Evolutionary conservation across 2,113 vertebrate genomes (phyloP).

Genomic region (Oncorhynchus clarkii): DNA sequence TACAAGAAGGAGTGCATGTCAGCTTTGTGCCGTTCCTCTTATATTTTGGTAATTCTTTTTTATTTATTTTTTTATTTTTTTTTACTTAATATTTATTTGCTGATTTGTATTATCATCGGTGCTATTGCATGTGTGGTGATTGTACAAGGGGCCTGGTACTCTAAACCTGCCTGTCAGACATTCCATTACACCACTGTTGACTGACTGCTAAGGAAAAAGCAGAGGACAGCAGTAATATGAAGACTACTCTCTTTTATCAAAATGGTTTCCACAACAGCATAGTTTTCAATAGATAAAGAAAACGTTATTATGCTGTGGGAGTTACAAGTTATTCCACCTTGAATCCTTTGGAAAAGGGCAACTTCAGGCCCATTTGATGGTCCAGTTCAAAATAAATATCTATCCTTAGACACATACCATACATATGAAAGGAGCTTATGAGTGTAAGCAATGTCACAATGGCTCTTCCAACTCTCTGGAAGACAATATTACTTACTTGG

Average conservation of each 20-base stretch:
- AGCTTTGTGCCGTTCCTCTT: constrained; percentile 57
- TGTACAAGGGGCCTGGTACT: constrained; percentile 58
- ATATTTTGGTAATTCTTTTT: constrained; percentile 4
- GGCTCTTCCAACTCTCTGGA: too few species aligned
- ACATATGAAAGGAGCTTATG: too few species aligned
- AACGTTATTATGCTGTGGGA: too few species aligned
- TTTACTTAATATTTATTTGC: constrained; percentile 47
- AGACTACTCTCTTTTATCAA: too few species aligned
- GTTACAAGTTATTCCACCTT: background rate
- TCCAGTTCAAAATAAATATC: too few species aligned
- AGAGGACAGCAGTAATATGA: too few species aligned
- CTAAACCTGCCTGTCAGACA: constrained; percentile 72
- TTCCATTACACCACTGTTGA: constrained; percentile 23
- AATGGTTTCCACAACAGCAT: too few species aligned
- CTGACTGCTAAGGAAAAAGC: background rate
- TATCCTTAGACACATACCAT: too few species aligned
- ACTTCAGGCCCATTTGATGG: too few species aligned
- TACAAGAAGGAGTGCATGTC: constrained; percentile 62
- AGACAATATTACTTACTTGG: too few species aligned
- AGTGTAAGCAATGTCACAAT: too few species aligned
- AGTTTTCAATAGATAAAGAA: too few species aligned
- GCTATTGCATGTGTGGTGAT: constrained; percentile 63
- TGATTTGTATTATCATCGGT: constrained; percentile 52
- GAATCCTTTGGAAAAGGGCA: background rate
- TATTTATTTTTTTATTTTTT: background rate